Conservation (phyloP, 2,113 vertebrate species). For the Sylvicapra grimmia region DNA sequence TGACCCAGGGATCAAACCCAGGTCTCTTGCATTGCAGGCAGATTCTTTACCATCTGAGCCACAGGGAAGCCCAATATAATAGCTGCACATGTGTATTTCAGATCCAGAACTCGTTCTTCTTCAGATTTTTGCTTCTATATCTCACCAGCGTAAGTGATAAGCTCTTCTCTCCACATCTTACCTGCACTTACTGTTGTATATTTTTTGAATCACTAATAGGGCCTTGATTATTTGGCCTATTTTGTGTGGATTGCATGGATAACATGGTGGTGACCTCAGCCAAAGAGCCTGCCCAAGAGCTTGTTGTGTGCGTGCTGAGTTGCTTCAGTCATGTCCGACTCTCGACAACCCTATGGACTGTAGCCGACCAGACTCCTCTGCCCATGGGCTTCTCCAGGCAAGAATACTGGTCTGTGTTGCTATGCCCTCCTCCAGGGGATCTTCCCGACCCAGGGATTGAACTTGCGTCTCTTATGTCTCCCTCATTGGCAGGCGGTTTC, state of each 20-base stretch:
- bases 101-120: neutral
- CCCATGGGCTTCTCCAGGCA: neutral
- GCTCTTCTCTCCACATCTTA: neutral
- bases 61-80: neutral
- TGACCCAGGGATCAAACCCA: neutral
- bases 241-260: neutral
- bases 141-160: neutral
- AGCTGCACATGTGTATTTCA: neutral
- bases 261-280: no score
- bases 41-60: neutral
- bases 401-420: neutral
- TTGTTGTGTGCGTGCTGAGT: neutral
- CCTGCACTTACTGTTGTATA: neutral
- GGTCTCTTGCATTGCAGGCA: neutral
- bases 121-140: neutral
- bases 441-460: neutral
- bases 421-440: neutral
- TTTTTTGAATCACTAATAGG: neutral
- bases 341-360: neutral
- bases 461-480: neutral
- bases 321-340: neutral
- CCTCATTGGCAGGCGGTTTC: neutral
- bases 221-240: neutral
- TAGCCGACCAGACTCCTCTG: neutral
- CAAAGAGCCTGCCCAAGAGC: neutral